Conservation (phyloP, 2,113 vertebrate genomes). For the Lanius collurio region DNA sequence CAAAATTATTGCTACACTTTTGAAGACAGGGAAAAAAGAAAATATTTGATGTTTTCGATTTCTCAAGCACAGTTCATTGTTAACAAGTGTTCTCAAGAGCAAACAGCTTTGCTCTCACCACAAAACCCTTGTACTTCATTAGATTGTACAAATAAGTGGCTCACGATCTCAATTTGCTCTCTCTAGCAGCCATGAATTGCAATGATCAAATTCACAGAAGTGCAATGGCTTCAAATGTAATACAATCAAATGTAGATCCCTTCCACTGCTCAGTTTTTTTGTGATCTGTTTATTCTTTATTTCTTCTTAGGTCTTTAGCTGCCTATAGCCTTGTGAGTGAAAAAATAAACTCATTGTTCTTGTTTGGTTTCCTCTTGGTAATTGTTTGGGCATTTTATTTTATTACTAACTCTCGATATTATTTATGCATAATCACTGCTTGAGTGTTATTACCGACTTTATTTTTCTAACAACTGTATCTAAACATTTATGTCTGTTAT, state of each 20-base stretch:
- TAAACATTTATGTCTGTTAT: not conserved
- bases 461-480: not conserved
- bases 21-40: not conserved
- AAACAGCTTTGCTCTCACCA: not conserved
- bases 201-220: not conserved
- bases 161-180: not conserved
- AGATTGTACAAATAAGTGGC: not conserved
- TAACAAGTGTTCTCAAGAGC: not conserved
- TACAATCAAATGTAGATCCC: not conserved
- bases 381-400: not conserved
- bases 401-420: not conserved
- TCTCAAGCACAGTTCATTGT: not conserved
- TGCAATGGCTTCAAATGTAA: not conserved
- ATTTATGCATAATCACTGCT: not conserved
- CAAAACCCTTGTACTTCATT: not conserved
- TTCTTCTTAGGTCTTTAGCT: not conserved
- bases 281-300: not conserved
- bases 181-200: not conserved
- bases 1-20: not conserved
- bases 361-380: not conserved
- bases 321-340: not conserved
- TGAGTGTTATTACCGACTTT: not conserved
- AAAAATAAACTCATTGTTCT: not conserved
- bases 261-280: not conserved
- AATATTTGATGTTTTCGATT: not conserved